These are phyloP conservation scores for Pipra filicauda DNA, from an alignment of 2,113 vertebrate species.

Conservation along the genomic window DNA sequence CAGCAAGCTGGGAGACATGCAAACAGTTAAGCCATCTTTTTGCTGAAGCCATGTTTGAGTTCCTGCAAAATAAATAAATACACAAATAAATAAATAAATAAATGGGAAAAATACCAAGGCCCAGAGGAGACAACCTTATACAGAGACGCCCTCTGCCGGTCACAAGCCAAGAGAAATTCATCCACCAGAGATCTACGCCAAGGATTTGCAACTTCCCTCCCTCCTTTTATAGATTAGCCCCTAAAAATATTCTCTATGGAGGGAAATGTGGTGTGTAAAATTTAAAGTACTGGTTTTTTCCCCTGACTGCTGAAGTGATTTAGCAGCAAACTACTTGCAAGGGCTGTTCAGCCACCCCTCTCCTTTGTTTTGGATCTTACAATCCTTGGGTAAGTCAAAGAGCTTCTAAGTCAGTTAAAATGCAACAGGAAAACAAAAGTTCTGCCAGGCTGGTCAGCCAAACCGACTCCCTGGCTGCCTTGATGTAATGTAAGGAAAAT, in stretches of 20 bases:
- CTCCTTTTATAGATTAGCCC: background rate
- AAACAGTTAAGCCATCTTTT: constrained; percentile 29
- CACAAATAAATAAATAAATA: background rate
- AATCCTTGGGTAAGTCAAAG: background rate
- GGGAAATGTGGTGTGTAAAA: background rate
- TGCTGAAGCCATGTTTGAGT: constrained; percentile 16
- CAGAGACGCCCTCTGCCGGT: constrained; percentile 62
- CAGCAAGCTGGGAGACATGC: background rate
- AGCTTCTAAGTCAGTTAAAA: background rate
- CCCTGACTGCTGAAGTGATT: background rate
- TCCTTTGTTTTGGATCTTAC: background rate
- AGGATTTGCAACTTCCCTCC: background rate
- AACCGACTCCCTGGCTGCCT: background rate
- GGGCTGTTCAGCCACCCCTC: background rate
- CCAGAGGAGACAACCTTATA: background rate
- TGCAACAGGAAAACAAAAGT: background rate
- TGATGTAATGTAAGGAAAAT: background rate
- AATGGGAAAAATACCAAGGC: background rate
- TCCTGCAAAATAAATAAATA: constrained; percentile 48
- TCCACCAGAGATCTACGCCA: background rate
- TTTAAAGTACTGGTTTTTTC: background rate
- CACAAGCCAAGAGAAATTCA: background rate
- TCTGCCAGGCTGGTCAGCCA: background rate
- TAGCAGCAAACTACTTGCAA: background rate
- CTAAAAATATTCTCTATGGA: background rate